phyloP scores from a whole-genome alignment of 2,113 vertebrate genomes.

The Brevimyrus niger region DNA sequence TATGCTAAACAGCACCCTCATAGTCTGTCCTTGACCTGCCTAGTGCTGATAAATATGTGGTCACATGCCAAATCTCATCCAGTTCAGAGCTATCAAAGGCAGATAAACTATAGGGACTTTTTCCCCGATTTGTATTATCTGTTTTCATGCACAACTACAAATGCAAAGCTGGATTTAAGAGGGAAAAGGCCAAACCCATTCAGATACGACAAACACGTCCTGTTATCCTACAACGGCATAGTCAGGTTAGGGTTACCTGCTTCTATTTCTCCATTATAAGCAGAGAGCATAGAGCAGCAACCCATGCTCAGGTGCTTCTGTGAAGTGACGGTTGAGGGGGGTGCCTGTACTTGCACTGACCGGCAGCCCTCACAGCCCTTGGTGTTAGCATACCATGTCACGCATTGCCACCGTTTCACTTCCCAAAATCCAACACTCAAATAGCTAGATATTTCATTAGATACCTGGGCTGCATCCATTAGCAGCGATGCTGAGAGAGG shows the following conservation, averaged over 20 bases:
- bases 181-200: background rate
- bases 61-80: background rate
- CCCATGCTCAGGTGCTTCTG: background rate
- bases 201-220: background rate
- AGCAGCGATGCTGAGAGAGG: background rate
- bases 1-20: background rate
- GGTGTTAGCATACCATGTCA: background rate
- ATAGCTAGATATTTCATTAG: background rate
- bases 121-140: background rate
- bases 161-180: background rate
- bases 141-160: background rate
- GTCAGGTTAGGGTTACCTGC: background rate
- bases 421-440: background rate
- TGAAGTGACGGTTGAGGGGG: background rate
- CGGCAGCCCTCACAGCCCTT: background rate
- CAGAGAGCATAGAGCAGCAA: background rate
- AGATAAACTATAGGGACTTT: background rate
- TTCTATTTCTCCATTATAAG: background rate
- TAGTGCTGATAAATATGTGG: background rate
- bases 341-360: background rate
- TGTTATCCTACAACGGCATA: background rate
- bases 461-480: background rate
- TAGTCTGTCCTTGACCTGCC: background rate
- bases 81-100: background rate
- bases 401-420: background rate